Base-by-base conservation (phyloP, 2,113 vertebrate genomes). In the Plotosus lineatus region DNA sequence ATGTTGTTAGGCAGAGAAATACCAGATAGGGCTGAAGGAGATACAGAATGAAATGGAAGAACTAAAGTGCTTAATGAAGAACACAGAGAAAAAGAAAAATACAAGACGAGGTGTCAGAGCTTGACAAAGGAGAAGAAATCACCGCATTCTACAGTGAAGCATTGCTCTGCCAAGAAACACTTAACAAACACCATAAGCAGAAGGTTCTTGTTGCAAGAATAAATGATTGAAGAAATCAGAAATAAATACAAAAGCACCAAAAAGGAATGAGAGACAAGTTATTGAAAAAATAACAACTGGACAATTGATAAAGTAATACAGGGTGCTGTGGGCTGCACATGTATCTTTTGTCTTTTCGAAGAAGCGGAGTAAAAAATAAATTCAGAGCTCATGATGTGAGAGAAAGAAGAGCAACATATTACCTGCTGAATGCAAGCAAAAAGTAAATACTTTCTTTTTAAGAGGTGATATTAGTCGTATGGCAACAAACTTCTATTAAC, bases 211-310 rank as follows among this genome's bases (percentile, higher is more conserved):
- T 65, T 51, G 77, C 77, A 78, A 21, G 33, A 69, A 78, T 78
- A 58, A 65, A 66, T 78, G 36, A 78, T 33, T 65, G 60, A 78
- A 26, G 77, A 65, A 38, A 55, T 79, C 31, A 51, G 60, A 69
- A 69, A 68, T 55, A 79, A 79, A 79, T 79, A 69, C 33, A 68
- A 68, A 79, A 69, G 69, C 63, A 69, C 77, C 63, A 65, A 21
- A 36, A 79, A 68, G 14, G 61, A 79, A 53, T 23, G 46, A 79
- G 31, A 77, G 23, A 17, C 75, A 63, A 46, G 44, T 77, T 48
- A 60, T 26, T 60, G 56, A 21, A 60, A 60, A 79, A 69, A 51
- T 28, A 78, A 79, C 46, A 69, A 79, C 19, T 79, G 61, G 77
- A 79, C 68, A 69, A 79, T 48, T 68, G 44, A 53, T 6, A 44